These are phyloP conservation scores for Neopipo cinnamomea DNA, from an alignment of 2,113 vertebrate species.

Conservation along the genomic window DNA sequence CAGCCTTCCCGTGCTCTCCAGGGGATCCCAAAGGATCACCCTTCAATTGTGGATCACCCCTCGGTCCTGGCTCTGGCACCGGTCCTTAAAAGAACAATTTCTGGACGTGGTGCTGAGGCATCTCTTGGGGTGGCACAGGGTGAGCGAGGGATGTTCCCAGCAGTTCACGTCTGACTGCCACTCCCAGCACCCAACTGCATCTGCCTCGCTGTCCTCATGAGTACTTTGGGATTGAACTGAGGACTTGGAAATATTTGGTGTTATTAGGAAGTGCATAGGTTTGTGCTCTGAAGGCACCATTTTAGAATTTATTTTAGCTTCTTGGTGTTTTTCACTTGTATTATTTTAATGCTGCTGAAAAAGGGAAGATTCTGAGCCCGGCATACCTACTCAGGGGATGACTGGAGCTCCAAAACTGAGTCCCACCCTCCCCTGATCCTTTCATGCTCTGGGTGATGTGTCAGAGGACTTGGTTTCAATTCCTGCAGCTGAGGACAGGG, in stretches of 20 bases:
- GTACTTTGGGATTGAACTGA: not conserved
- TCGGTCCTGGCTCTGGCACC: constrained; percentile 20
- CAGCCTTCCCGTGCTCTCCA: constrained; percentile 24
- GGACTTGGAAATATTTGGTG: not conserved
- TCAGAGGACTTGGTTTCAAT: not conserved
- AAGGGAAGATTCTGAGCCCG: not conserved
- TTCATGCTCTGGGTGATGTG: not conserved
- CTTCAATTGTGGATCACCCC: not conserved
- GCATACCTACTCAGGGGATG: not conserved
- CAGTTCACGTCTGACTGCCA: not conserved
- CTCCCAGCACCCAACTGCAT: not conserved
- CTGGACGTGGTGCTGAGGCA: not conserved
- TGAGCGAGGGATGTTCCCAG: not conserved
- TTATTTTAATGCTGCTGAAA: not conserved
- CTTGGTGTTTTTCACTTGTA: not conserved
- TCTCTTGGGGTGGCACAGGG: not conserved
- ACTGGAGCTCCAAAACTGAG: not conserved
- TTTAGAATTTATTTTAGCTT: not conserved
- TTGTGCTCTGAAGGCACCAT: not conserved
- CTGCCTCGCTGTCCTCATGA: not conserved
- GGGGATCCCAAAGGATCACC: not conserved
- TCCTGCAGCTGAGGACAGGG: not conserved
- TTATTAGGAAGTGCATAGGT: not conserved
- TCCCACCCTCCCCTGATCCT: not conserved
- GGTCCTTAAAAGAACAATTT: constrained; percentile 20